A percentile compares a stretch with the other conserved stretches of the same genome.
Evolutionary conservation across 2,113 vertebrate genomes (phyloP).

Genomic region (Prionailurus bengalensis): DNA sequence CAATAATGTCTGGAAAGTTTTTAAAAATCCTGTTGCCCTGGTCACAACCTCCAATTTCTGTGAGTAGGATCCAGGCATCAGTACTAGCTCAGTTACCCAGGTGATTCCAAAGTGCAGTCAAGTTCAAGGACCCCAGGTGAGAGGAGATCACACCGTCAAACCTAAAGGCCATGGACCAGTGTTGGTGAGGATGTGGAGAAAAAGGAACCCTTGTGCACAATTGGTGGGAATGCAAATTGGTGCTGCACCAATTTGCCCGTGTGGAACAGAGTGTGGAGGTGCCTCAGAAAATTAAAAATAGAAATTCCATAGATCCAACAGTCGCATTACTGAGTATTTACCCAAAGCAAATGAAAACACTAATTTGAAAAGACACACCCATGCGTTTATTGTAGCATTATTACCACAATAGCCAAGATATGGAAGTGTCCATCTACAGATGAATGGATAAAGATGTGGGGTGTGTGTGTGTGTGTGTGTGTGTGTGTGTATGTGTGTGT

Average conservation of each 20-base stretch:
- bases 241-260: not conserved
- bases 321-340: not conserved
- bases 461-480: too few species aligned
- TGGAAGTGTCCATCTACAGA: not conserved
- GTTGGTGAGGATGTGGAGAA: not conserved
- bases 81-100: not conserved
- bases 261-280: not conserved
- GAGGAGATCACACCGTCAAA: not conserved
- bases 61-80: not conserved
- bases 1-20: not conserved
- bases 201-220: not conserved
- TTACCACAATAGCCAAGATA: not conserved
- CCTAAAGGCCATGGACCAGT: not conserved
- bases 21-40: too few species aligned
- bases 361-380: not conserved
- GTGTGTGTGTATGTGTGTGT: too few species aligned
- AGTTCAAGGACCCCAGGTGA: not conserved
- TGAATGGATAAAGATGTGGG: not conserved
- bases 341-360: not conserved
- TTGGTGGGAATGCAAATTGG: not conserved
- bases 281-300: not conserved
- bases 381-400: not conserved
- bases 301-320: not conserved
- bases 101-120: not conserved
- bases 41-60: not conserved